Percentiles rank a stretch among this genome's conserved stretches.
Conservation (phyloP, 2,888 invertebrate species). For the Apamea sordens region DNA sequence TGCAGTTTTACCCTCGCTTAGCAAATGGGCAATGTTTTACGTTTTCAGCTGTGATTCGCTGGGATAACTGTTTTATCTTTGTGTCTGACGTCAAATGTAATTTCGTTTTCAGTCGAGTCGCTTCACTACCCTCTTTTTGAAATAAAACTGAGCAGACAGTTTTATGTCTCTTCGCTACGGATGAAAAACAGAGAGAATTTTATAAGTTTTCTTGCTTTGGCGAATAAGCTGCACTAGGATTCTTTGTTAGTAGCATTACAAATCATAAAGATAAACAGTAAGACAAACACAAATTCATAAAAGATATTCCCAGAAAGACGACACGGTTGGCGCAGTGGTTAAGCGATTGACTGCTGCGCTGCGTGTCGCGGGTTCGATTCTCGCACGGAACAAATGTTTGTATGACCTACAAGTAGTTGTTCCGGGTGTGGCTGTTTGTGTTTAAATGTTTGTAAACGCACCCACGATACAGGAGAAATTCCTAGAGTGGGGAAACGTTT, state of each 20-base stretch:
- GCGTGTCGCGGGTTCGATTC: too few species aligned
- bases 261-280: background rate
- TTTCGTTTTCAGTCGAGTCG: constrained; percentile 56
- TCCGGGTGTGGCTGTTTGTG: too few species aligned
- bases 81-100: constrained; percentile 56
- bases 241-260: background rate
- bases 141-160: constrained; percentile 56
- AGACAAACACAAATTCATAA: background rate
- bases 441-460: too few species aligned
- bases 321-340: too few species aligned
- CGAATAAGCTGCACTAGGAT: background rate
- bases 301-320: background rate
- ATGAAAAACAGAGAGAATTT: constrained; percentile 34
- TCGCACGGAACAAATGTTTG: too few species aligned
- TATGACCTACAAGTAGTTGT: too few species aligned
- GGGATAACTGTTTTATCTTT: constrained; percentile 55
- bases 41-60: constrained; percentile 65
- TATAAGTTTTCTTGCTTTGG: constrained; percentile 20
- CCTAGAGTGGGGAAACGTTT: too few species aligned
- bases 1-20: constrained; percentile 62
- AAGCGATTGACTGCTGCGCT: too few species aligned
- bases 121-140: constrained; percentile 52
- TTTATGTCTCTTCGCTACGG: constrained; percentile 36
- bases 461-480: too few species aligned
- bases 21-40: constrained; percentile 65